Base-by-base conservation (phyloP, 2,797 vertebrate genomes). In the Poeciliopsis paucimaculata region DNA sequence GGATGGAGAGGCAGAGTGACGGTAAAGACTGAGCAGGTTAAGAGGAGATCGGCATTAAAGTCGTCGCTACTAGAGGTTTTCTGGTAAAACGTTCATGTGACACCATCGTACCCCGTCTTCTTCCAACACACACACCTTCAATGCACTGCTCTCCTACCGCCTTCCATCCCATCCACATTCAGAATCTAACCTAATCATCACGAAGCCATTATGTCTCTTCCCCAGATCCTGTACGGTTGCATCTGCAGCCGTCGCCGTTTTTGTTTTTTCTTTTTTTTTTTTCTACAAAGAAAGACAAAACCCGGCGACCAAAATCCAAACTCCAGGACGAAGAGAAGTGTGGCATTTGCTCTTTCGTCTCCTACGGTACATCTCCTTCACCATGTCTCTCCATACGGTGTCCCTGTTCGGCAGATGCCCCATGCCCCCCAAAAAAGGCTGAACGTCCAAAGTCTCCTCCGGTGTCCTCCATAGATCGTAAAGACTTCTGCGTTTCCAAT, bases 401-500 rank as follows among this genome's bases (percentile, higher is more conserved):
- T 90, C 86, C 84, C 34, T 16, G 34, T 78, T 75, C 4, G 64
- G 77, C 76, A 62, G 78, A 77, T 5, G 64, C 79, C 78, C 66
- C 39, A 46, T 47, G 20, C 53, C 18, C 39, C 5, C 51, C 51
- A 53, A 53, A 75, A 84, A 76, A 71, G 5, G 77, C 57, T 0
- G 36, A 75, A 31, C 26, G 26, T 60, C 13, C 15, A 80, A 80
- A 85, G 68, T 82, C 78, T 82, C 78, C 10, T 83, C 51, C 68
- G 2, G 26, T 5, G 43, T 71, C 41, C 68, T 45, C 41, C 26
- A 7, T 4, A 81, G 68, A 84, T 2, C n/a, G 23, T 43, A 86
- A 87, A 20, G 82, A 88, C 80, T 88, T 86, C 80, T 76, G 36
- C 53, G 26, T 86, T 87, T 83, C 80, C 77, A 78, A 85, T 83